Evolutionary conservation across 2,888 invertebrate genomes (phyloP).

Genomic region (Alloplasta piceator): DNA sequence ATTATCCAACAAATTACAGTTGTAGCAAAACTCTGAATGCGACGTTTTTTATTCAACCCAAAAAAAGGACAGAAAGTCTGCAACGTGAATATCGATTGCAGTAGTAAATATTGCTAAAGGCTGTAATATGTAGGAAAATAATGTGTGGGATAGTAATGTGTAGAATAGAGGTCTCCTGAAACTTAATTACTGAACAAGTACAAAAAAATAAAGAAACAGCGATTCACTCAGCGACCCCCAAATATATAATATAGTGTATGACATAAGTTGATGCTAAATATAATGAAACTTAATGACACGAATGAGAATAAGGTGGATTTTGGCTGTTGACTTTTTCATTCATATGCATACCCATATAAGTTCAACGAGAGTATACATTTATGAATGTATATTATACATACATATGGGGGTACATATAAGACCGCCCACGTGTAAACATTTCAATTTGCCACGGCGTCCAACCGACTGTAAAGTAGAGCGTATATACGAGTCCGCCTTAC

Average conservation of each 20-base stretch:
- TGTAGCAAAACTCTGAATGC: too few relatives aligned
- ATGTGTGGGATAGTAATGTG: conserved; percentile 12
- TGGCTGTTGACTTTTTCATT: conserved; percentile 1
- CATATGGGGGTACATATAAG: conserved; percentile 8
- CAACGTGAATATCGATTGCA: too few relatives aligned
- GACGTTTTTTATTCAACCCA: too few relatives aligned
- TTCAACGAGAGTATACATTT: neutral
- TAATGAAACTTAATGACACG: conserved; percentile 40
- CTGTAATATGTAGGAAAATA: too few relatives aligned
- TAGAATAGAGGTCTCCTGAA: too few relatives aligned
- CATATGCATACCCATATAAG: neutral
- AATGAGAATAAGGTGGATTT: conserved; percentile 22
- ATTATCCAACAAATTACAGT: too few relatives aligned
- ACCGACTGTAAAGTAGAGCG: conserved; percentile 48
- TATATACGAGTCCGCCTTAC: neutral
- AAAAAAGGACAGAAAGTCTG: too few relatives aligned
- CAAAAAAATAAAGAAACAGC: neutral
- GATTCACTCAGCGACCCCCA: too few relatives aligned
- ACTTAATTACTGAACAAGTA: too few relatives aligned
- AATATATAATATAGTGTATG: neutral
- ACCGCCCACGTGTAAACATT: conserved; percentile 52
- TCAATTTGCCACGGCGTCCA: conserved; percentile 56
- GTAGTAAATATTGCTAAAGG: too few relatives aligned
- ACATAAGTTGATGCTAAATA: conserved; percentile 18
- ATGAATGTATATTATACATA: neutral